phyloP scores from a whole-genome alignment of 2,797 vertebrate species.

The Distichodus sexfasciatus region DNA sequence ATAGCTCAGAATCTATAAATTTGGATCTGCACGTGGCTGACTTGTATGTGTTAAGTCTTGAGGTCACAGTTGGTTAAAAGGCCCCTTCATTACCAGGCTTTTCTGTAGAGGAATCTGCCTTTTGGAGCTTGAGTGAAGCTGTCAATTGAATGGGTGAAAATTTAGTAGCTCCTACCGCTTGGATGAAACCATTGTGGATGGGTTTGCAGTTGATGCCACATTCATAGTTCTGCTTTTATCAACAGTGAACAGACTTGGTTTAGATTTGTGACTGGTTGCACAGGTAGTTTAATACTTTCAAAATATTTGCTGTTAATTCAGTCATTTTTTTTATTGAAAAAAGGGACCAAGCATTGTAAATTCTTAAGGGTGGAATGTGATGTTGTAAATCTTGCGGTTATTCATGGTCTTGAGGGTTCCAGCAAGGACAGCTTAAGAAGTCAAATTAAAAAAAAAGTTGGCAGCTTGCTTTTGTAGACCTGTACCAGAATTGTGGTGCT shows the following conservation, averaged over 20 bases:
- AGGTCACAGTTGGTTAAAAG: constrained; percentile 5
- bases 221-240: constrained; percentile 25
- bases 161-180: constrained; percentile 24
- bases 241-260: constrained; percentile 56
- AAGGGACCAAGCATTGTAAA: constrained; percentile 51
- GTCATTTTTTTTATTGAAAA: too few species aligned
- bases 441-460: constrained; percentile 47
- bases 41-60: constrained; percentile 36
- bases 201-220: constrained; percentile 28
- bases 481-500: constrained; percentile 90
- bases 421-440: constrained; percentile 77
- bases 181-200: constrained; percentile 34
- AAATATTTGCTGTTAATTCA: too few species aligned
- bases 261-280: constrained; percentile 50
- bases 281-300: constrained; percentile 43
- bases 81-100: constrained; percentile 25
- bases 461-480: constrained; percentile 87
- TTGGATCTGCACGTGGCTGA: constrained; percentile 48
- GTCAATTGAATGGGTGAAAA: constrained; percentile 24
- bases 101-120: constrained; percentile 7
- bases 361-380: constrained; percentile 53
- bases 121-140: constrained; percentile 20
- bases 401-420: constrained; percentile 66
- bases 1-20: constrained; percentile 52
- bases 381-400: constrained; percentile 63